Base-by-base conservation (phyloP, 2,797 vertebrate species). In the Falco cherrug region DNA sequence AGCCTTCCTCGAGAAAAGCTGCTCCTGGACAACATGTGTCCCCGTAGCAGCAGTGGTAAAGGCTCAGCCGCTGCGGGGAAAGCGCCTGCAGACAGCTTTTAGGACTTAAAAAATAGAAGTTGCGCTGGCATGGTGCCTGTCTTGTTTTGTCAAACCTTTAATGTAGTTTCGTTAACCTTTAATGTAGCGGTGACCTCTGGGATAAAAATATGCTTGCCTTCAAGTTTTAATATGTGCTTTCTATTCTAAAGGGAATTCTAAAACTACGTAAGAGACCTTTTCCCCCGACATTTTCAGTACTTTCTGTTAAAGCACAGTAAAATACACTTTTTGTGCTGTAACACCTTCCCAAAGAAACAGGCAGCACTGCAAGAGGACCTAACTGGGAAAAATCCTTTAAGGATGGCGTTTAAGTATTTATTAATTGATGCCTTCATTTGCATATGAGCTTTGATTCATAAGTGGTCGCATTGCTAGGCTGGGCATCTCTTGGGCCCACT, bases 121-220 rank as follows among this genome's bases (percentile, higher is more conserved):
- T 12, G 39, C 9, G 0, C 45, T 1, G 9, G 26, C 2, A 1
- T 2, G 3, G 41, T 2, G 25, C 3, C 0, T 26, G 0, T 43
- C 54, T 45, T 51, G 74, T 6, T 18, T 15, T 16, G 29, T 33
- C 28, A 41, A 51, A 16, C 41, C 51, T 70, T 13, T 28, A 10
- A 1, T 1, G 41, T 5, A 22, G 61, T 6, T 18, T 15, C 13
- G 29, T 33, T n/a, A 51, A 16, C 41, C 51, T 70, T 13, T 28
- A 10, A 1, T 1, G 41, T 5, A 22, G 61, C 54, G 7, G n/a
- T 11, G 45, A 18, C 22, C 68, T 37, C 45, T 2, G 63, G n/a
- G 47, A 10, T 45, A 17, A 61, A 60, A 61, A 56, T 12, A 33
- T 0, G 0, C 59, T 43, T 31, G 24, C 1, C 69, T 29, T n/a